Evolutionary conservation across 2,113 vertebrate genomes (phyloP).

Genomic region (Dromas ardeola): DNA sequence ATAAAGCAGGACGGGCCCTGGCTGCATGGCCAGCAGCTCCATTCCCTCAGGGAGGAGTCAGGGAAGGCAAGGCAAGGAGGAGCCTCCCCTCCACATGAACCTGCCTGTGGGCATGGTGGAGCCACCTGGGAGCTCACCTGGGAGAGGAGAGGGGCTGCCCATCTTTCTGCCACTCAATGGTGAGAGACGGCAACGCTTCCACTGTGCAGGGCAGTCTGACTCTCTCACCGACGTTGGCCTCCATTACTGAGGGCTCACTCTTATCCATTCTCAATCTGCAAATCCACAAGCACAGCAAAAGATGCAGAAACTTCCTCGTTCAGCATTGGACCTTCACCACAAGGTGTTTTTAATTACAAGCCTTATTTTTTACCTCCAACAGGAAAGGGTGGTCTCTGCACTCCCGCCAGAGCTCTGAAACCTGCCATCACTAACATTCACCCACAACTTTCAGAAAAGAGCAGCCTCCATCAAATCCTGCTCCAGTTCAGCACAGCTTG

Average conservation of each 20-base stretch:
- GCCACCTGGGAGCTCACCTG: constrained; percentile 71
- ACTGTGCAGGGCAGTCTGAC: constrained; percentile 79
- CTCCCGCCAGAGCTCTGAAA: background rate
- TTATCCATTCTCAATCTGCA: constrained; percentile 84
- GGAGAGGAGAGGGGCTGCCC: constrained; percentile 78
- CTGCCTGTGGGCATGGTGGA: background rate
- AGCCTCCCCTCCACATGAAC: background rate
- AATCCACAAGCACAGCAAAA: background rate
- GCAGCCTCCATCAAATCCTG: background rate
- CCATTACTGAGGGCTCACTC: constrained; percentile 74
- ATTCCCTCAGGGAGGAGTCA: background rate
- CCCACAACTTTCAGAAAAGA: background rate
- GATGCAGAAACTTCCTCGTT: background rate
- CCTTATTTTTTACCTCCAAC: background rate
- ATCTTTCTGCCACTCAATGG: constrained; percentile 86
- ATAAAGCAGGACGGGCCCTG: background rate
- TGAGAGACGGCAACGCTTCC: constrained; percentile 71
- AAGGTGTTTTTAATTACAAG: background rate
- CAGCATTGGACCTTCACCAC: background rate
- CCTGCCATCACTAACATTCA: background rate
- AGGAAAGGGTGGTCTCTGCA: background rate
- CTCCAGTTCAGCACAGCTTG: background rate
- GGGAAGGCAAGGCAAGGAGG: background rate
- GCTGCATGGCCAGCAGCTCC: background rate
- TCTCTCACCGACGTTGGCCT: constrained; percentile 79